These are phyloP conservation scores for Catocala sponsa DNA, from an alignment of 2,888 invertebrate species.

Conservation along the genomic window DNA sequence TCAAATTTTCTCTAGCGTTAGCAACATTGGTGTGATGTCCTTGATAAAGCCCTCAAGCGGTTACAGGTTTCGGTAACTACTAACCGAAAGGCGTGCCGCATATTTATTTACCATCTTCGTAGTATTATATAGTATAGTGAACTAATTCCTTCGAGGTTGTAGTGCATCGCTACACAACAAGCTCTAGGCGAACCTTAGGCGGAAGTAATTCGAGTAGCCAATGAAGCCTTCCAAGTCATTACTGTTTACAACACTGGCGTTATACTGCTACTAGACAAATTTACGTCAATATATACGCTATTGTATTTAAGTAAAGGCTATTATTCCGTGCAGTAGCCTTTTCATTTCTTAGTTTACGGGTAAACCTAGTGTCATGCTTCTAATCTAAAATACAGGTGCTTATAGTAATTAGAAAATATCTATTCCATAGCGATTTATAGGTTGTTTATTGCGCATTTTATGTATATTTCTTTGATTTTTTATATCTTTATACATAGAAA, in stretches of 20 bases:
- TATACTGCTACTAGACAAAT: conserved; percentile 5
- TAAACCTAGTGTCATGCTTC: conserved; percentile 1
- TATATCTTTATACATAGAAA: not conserved
- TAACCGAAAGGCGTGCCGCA: too few species aligned
- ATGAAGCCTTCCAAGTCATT: conserved; percentile 54
- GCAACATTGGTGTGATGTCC: too few species aligned
- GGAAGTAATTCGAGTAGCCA: conserved; percentile 58
- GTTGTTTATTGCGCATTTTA: not conserved
- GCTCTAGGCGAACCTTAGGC: conserved; percentile 30
- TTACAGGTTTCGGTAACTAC: too few species aligned
- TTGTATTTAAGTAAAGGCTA: not conserved
- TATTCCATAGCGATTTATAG: not conserved
- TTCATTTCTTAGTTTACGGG: conserved; percentile 6
- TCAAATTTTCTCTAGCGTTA: too few species aligned
- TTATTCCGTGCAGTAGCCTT: conserved; percentile 8
- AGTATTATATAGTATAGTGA: not conserved
- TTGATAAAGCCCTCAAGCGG: too few species aligned
- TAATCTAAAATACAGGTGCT: conserved; percentile 12
- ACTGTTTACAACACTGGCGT: conserved; percentile 26
- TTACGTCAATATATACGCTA: conserved; percentile 25
- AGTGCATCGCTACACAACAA: conserved; percentile 16
- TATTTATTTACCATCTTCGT: too few species aligned
- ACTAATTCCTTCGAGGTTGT: conserved; percentile 2
- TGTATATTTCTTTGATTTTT: not conserved
- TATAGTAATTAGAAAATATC: conserved; percentile 13